Percentiles rank a stretch among this genome's conserved stretches.
These are phyloP conservation scores for Eupithecia subumbrata DNA, from an alignment of 2,888 invertebrate genomes.

Conservation along the genomic window DNA sequence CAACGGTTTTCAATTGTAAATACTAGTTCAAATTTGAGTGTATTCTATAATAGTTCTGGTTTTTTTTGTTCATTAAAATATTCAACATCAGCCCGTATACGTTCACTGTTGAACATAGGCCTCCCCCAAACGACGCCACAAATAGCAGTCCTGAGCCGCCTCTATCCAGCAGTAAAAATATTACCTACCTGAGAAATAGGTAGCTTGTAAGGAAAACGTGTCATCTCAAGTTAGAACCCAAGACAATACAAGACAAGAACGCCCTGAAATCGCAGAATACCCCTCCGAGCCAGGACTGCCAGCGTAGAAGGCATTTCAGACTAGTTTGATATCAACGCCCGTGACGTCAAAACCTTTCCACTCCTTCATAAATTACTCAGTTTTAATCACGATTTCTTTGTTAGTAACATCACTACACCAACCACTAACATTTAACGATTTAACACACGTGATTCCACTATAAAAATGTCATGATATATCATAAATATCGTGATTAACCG, in stretches of 20 bases:
- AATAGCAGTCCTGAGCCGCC: no score
- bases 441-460: not conserved
- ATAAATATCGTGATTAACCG: not conserved
- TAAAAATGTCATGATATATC: conserved; percentile 5
- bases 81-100: no score
- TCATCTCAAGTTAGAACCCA: not conserved
- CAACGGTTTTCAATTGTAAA: not conserved
- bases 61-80: no score
- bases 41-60: not conserved
- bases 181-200: not conserved
- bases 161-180: no score
- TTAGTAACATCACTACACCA: not conserved
- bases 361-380: conserved; percentile 58
- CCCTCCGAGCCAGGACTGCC: conserved; percentile 70
- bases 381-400: conserved; percentile 49
- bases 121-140: no score
- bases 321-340: conserved; percentile 81
- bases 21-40: not conserved
- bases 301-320: conserved; percentile 80
- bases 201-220: not conserved
- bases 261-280: conserved; percentile 67
- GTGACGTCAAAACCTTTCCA: conserved; percentile 74
- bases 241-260: conserved; percentile 23
- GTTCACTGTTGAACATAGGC: no score
- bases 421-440: not conserved